Evolutionary conservation across 2,113 vertebrate species (phyloP), one percentile per base, ranked within the genome.

Genomic region (Odontesthes bonariensis): DNA sequence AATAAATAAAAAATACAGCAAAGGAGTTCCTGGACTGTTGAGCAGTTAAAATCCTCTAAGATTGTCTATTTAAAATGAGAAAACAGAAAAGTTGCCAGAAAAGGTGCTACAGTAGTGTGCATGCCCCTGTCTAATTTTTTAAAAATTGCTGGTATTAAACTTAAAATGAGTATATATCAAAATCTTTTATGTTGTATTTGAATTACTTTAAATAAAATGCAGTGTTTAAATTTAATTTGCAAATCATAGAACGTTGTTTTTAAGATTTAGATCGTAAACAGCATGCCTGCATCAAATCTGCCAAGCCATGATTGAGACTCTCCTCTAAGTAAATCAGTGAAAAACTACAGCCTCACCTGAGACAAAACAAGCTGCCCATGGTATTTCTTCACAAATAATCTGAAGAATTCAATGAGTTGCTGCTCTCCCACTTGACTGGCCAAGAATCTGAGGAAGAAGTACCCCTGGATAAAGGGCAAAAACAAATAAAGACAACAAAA

Each of bases 341-440:
- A 65, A 82, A 73, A 3, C 27, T 4, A 8, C 40, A 77, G 53
- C 27, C 77, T 83, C 74, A 99, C 98, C 97, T 99, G 96, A 89
- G 98, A 99, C 65, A 99, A 94, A 90, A 99, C 90, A 14, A 99
- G 95, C 61, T 96, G 96, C 19, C 97, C 97, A 17, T 99, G 98
- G 89, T 95, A 97, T 71, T 87, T 92, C 66, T 91, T 79, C 56
- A 99, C 96, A 93, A 98, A 99, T 75, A 91, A 92, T 78, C 88
- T 92, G 91, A 99, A 94, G 91, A 96, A 98, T 54, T 88, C 44
- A 73, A 97, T 91, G 75, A 96, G 98, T 2, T 85, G 80, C 42
- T 92, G 90, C 49, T 96, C 93, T 82, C 96, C 96, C 68, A 96
- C 87, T 86, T 90, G 90, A 83, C 78, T 92, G 72, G 95, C 93